phyloP scores from a whole-genome alignment of 2,888 invertebrate species.

The Coleophora flavipennella region DNA sequence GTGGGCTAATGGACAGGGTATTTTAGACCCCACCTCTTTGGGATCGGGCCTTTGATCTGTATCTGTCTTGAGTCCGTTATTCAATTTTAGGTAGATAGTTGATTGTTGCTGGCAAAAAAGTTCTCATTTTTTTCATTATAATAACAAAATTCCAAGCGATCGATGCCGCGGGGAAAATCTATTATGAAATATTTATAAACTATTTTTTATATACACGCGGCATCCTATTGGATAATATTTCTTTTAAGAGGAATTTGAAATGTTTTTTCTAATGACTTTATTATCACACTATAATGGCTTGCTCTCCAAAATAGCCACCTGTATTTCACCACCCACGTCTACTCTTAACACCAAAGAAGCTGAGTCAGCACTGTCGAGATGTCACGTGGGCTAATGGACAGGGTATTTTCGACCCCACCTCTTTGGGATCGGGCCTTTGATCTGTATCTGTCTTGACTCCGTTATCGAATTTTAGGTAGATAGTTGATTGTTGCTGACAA shows the following conservation, averaged over 20 bases:
- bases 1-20: slow-evolving; percentile 26
- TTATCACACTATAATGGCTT: no score
- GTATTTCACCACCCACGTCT: no score
- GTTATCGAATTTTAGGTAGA: neutral
- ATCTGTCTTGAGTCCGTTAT: slow-evolving; percentile 7
- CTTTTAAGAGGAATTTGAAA: no score
- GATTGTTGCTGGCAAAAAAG: no score
- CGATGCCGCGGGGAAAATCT: no score
- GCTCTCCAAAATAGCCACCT: slow-evolving; percentile 5
- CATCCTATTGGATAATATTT: no score
- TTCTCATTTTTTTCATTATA: no score
- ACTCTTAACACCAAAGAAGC: slow-evolving; percentile 8
- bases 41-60: slow-evolving; percentile 2
- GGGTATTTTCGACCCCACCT: slow-evolving; percentile 17
- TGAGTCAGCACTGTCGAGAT: slow-evolving; percentile 24
- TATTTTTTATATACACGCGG: no score
- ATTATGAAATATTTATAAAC: no score
- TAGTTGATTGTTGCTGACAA: no score
- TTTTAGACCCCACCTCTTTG: slow-evolving; percentile 14
- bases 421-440: slow-evolving; percentile 1
- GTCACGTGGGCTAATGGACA: slow-evolving; percentile 29
- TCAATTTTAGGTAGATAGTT: neutral
- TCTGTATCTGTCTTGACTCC: slow-evolving; percentile 7
- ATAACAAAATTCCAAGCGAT: no score
- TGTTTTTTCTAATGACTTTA: no score